Conservation (phyloP, 2,113 vertebrate species). For the Oenanthe oenanthe region DNA sequence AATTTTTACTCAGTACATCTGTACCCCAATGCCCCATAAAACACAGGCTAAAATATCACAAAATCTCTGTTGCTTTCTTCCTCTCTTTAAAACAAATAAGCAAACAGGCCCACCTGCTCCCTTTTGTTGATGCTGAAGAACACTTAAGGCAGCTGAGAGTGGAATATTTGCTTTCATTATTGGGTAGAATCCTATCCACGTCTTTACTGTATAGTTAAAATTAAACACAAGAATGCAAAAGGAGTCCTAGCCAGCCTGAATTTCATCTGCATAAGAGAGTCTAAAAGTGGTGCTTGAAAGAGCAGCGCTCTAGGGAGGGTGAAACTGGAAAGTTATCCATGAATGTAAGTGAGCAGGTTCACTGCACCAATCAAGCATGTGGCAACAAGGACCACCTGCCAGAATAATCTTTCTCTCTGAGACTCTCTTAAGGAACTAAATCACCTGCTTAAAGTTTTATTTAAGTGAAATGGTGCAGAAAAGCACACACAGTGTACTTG, state of each 20-base stretch:
- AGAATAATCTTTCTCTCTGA: slow-evolving; percentile 57
- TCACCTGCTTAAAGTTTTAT: slow-evolving; percentile 69
- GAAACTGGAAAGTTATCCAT: slow-evolving; percentile 12
- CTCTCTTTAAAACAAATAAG: neutral
- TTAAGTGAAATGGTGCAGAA: slow-evolving; percentile 70
- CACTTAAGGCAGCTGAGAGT: slow-evolving; percentile 15
- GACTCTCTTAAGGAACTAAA: slow-evolving; percentile 65
- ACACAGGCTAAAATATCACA: neutral
- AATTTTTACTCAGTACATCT: neutral
- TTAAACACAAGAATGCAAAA: slow-evolving; percentile 34
- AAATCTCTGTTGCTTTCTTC: neutral
- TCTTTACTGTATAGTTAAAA: slow-evolving; percentile 34
- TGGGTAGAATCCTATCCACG: neutral
- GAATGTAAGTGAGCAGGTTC: slow-evolving; percentile 12
- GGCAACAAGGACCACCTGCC: slow-evolving; percentile 62
- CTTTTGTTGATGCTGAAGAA: slow-evolving; percentile 15
- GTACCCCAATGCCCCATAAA: neutral
- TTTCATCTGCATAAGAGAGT: slow-evolving; percentile 1
- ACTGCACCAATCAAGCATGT: slow-evolving; percentile 56
- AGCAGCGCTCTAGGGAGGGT: neutral
- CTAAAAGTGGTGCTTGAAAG: slow-evolving; percentile 42
- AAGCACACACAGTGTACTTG: slow-evolving; percentile 45
- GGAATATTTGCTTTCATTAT: slow-evolving; percentile 10
- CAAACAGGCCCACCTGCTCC: slow-evolving; percentile 10
- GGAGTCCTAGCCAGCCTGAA: neutral